Percentiles rank a stretch among this genome's conserved stretches.
phyloP scores from a whole-genome alignment of 2,113 vertebrate species.

The Athene cunicularia region DNA sequence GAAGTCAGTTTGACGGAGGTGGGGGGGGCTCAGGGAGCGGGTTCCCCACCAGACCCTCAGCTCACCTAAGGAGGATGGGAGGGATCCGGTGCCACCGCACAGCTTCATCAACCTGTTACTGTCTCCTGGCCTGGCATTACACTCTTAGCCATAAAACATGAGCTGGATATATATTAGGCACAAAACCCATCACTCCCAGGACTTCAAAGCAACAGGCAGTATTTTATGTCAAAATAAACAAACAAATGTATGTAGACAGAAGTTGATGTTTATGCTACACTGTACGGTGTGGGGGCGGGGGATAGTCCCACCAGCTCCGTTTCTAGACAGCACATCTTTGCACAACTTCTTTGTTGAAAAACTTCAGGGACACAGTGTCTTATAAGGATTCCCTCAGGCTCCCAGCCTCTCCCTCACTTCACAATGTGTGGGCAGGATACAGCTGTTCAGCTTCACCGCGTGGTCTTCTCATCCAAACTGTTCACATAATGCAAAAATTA shows the following conservation, averaged over 20 bases:
- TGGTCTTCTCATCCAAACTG: conserved; percentile 51
- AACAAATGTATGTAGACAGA: conserved; percentile 4
- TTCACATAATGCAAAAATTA: conserved; percentile 39
- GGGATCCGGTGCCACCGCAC: rapidly evolving
- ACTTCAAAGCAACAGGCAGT: conserved; percentile 39
- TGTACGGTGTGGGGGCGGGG: rapidly evolving
- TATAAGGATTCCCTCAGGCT: conserved; percentile 29
- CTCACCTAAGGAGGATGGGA: not conserved
- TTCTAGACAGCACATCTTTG: not conserved
- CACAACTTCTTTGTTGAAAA: conserved; percentile 38
- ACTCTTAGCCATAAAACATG: not conserved
- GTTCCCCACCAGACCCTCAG: not conserved
- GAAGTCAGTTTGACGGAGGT: not conserved
- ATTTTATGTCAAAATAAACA: conserved; percentile 35
- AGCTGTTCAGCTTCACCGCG: conserved; percentile 49
- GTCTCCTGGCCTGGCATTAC: not conserved
- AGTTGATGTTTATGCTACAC: conserved; percentile 2
- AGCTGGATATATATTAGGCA: not conserved
- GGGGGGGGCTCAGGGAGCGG: not conserved
- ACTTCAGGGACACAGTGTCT: not conserved
- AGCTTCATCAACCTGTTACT: not conserved
- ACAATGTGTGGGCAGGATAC: conserved; percentile 62
- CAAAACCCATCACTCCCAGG: not conserved
- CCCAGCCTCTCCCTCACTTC: conserved; percentile 45
- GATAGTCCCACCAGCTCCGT: not conserved